Conservation (phyloP, 2,113 vertebrate species). For the Zosterops hypoxanthus region DNA sequence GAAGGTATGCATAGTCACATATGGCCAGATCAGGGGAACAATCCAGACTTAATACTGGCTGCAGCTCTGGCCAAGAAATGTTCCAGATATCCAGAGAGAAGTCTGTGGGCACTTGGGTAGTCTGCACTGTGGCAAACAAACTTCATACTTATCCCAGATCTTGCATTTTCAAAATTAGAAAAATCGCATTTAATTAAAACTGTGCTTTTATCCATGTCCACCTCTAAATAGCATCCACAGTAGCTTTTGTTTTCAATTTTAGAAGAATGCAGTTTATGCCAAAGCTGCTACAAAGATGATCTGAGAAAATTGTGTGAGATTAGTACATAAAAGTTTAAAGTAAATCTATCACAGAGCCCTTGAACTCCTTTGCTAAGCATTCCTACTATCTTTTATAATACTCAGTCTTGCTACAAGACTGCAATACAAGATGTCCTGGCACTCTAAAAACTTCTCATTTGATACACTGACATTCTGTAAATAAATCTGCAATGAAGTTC, state of each 20-base stretch:
- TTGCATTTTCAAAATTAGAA: not conserved
- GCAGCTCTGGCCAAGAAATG: not conserved
- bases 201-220: not conserved
- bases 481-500: conserved; percentile 70
- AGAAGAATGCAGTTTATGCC: not conserved
- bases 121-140: not conserved
- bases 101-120: not conserved
- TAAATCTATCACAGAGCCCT: conserved; percentile 17
- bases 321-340: conserved; percentile 1
- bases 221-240: not conserved
- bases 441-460: conserved; percentile 68
- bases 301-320: not conserved
- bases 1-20: conserved; percentile 11
- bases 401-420: conserved; percentile 18
- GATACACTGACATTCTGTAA: conserved; percentile 64
- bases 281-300: not conserved
- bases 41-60: not conserved
- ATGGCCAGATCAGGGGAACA: conserved; percentile 9
- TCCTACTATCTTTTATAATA: conserved; percentile 21
- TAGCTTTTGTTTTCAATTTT: not conserved
- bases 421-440: conserved; percentile 46
- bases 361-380: conserved; percentile 29
- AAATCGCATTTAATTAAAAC: not conserved
- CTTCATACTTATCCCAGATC: not conserved
- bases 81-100: not conserved